phyloP scores from a whole-genome alignment of 2,113 vertebrate genomes.

The Psophia crepitans region DNA sequence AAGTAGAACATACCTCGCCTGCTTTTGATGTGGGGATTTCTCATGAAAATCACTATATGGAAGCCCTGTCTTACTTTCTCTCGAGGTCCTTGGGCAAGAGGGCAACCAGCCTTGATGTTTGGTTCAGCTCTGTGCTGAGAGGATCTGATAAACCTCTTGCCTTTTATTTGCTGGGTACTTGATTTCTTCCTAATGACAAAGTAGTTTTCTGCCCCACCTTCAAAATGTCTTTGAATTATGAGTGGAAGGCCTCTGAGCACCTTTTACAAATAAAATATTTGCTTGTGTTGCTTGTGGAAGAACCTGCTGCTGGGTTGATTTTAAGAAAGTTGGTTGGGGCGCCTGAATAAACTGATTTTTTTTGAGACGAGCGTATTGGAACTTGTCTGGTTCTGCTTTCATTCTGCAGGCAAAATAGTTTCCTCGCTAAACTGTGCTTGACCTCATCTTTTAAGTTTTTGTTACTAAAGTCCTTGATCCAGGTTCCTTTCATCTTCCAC shows the following conservation, averaged over 20 bases:
- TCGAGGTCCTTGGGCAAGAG: not conserved
- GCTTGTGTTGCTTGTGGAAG: slow-evolving; percentile 26
- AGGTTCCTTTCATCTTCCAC: not conserved
- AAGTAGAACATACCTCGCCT: not conserved
- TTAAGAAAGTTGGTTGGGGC: not conserved
- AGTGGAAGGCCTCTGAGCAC: not conserved
- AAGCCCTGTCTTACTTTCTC: not conserved
- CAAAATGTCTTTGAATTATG: slow-evolving; percentile 6
- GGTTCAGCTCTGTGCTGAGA: not conserved
- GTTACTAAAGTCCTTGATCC: not conserved
- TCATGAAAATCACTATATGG: not conserved
- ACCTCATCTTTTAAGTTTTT: not conserved
- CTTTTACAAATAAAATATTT: slow-evolving; percentile 15
- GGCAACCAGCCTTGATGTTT: slow-evolving; percentile 18
- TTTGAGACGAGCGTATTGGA: not conserved
- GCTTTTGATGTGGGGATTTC: slow-evolving; percentile 40
- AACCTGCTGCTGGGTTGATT: slow-evolving; percentile 24
- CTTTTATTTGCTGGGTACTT: slow-evolving; percentile 17
- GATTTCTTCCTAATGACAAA: slow-evolving; percentile 46
- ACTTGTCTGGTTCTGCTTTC: slow-evolving; percentile 53
- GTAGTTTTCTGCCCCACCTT: slow-evolving; percentile 26
- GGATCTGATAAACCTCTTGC: slow-evolving; percentile 46
- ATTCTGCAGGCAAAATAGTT: slow-evolving; percentile 31
- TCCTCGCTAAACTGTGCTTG: not conserved
- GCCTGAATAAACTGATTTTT: slow-evolving; percentile 29